phyloP scores from a whole-genome alignment of 2,113 vertebrate genomes.

The Mustelus asterias region DNA sequence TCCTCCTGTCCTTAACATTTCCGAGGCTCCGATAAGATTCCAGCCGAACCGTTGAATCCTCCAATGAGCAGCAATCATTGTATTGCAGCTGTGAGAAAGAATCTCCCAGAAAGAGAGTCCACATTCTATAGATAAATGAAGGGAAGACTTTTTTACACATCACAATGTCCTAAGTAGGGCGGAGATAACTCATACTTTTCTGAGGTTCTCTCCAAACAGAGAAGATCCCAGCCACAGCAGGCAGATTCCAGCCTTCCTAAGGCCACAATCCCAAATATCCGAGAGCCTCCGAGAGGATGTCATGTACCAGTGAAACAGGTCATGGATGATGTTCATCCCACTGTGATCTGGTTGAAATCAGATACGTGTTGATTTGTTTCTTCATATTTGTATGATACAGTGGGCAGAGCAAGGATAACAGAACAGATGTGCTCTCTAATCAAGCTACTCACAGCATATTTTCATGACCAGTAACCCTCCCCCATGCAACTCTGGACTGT shows the following conservation, averaged over 20 bases:
- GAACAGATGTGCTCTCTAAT: background rate
- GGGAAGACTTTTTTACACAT: background rate
- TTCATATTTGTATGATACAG: background rate
- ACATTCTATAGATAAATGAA: background rate
- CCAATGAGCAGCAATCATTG: background rate
- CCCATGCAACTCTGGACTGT: background rate
- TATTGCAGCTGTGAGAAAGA: background rate
- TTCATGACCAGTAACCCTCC: background rate
- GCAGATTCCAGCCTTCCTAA: background rate
- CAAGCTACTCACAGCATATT: slow-evolving; percentile 7
- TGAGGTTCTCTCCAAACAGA: background rate
- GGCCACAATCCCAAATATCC: background rate
- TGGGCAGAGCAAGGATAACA: background rate
- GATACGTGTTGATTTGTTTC: background rate
- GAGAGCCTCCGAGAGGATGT: background rate
- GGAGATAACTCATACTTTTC: background rate
- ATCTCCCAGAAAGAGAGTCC: background rate
- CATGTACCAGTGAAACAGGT: background rate
- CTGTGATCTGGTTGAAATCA: background rate
- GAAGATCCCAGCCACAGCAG: background rate
- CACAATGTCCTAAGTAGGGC: background rate
- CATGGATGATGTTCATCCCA: background rate
- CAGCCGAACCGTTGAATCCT: background rate
- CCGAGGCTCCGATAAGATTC: background rate
- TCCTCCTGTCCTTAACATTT: background rate